Evolutionary conservation across 2,113 vertebrate genomes (phyloP), one percentile per base, ranked within the genome.

Genomic region (Meriones unguiculatus): DNA sequence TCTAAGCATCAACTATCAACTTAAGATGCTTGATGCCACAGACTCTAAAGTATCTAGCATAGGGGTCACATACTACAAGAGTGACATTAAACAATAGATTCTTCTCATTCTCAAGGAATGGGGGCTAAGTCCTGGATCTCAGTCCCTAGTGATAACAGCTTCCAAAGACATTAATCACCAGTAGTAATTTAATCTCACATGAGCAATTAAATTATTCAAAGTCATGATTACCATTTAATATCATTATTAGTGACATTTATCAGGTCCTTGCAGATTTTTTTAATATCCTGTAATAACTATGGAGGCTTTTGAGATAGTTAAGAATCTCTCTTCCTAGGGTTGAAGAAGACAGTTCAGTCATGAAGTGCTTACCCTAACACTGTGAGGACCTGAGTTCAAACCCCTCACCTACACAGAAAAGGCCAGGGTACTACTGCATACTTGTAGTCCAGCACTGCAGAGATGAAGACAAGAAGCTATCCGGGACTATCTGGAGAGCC

Each of bases 221-320:
- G 32, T 95, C 54, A 93, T n/a, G 41, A 78, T 84, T 90, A 90
- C 67, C 82, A 85, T 46, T 84, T 90, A 91, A 52, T 84, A 28
- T 62, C 52, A 54, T 85, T 32, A 85, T 46, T 65, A 78, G 12
- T 65, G 57, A 28, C 57, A 77, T 54, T 87, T 52, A 65, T 25
- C 67, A 2, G 14, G 80, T 85, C 7, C 52, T 87, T 46, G 28
- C 1, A 38, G 10, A 15, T 84, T 82, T 35, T 73, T 30, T 84
- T 87, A 22, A 38, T 1, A 87, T 28, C 14, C 18, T 80, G 5
- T 59, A 46, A 65, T 67, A 90, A 65, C 41, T n/a, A 25, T 4
- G 57, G 17, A 50, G 32, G 32, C 28, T 64, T 80, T 50, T 70
- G 77, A 90, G 38, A 62, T 82, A 54, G 3, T 72, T 9, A 82